Evolutionary conservation across 2,888 invertebrate species (phyloP), one percentile per base, ranked within the genome.

Genomic region (Beris morrisii): DNA sequence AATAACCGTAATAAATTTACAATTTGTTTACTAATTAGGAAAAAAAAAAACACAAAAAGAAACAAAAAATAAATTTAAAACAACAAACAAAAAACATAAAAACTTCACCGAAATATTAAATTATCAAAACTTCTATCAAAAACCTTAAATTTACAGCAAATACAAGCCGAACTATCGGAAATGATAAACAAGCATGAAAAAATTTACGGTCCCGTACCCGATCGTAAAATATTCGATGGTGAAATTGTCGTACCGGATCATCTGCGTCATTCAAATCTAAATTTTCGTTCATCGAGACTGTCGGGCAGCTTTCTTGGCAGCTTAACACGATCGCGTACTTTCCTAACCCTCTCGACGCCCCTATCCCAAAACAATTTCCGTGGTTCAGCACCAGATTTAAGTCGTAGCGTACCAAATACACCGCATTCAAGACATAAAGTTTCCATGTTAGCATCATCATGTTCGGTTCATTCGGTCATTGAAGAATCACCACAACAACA

Each of bases 321-420:
- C 4, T 73, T 87, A 52, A 83, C 85, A 0, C 76, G 86, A 0
- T 86, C 86, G 0, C 79, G 85, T 13, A 86, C 86, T 0, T 83
- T 85, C 38, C 75, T 86, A 0, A 82, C 84, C 67, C 70, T 81
- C 45, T 72, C 81, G 0, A 75, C 78, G 0, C 74, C 79, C 0
- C 46, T 61, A 15, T 65, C 65, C 54, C 69, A 70, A 50, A 69
- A 73, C 12, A 76, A 76, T 70, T 78, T 79, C 68, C 76, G 76
- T 30, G 77, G 79, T 63, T 81, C 81, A 3, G 78, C 76, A 13
- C 80, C 81, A 38, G 79, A 81, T 72, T 72, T 81, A 30, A 81
- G 78, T 65, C 77, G 75, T 65, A 81, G 79, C 69, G 76, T 79
- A 48, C 78, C 79, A 9, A 79, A 73, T 57, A 81, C 80, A 11